Percentiles rank a stretch among this genome's conserved stretches.
These are phyloP conservation scores for Julus scanicus DNA, from an alignment of 2,888 invertebrate species.

Conservation along the genomic window DNA sequence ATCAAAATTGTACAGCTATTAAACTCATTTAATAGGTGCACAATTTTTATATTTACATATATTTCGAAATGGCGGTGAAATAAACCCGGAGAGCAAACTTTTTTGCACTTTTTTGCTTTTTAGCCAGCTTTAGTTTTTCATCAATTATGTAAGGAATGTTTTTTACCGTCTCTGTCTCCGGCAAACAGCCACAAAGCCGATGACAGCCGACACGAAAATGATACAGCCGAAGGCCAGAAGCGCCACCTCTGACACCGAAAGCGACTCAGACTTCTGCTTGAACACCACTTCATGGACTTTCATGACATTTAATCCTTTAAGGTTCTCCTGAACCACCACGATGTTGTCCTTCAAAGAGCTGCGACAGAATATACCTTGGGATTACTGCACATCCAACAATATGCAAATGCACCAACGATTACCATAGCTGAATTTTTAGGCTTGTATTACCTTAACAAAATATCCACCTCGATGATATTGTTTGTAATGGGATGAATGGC, in stretches of 20 bases:
- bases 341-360: slow-evolving; percentile 59
- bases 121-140: too few species aligned
- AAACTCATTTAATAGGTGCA: too few species aligned
- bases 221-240: slow-evolving; percentile 83
- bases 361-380: neutral
- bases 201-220: slow-evolving; percentile 82
- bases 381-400: neutral
- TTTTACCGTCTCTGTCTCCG: slow-evolving; percentile 72
- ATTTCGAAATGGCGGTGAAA: too few species aligned
- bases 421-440: neutral
- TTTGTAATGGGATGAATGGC: slow-evolving; percentile 85
- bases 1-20: too few species aligned
- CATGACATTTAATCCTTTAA: slow-evolving; percentile 60
- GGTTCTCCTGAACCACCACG: slow-evolving; percentile 60
- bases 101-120: neutral
- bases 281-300: slow-evolving; percentile 61
- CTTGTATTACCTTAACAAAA: slow-evolving; percentile 60
- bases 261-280: slow-evolving; percentile 62
- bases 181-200: slow-evolving; percentile 81
- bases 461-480: slow-evolving; percentile 81
- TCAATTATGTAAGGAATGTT: neutral
- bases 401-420: too few species aligned
- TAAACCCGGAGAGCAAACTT: too few species aligned
- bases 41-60: too few species aligned
- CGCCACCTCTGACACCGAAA: slow-evolving; percentile 81